Evolutionary conservation across 2,888 invertebrate genomes (phyloP), one percentile per base, ranked within the genome.

Genomic region (Drosophila percnosoma): DNA sequence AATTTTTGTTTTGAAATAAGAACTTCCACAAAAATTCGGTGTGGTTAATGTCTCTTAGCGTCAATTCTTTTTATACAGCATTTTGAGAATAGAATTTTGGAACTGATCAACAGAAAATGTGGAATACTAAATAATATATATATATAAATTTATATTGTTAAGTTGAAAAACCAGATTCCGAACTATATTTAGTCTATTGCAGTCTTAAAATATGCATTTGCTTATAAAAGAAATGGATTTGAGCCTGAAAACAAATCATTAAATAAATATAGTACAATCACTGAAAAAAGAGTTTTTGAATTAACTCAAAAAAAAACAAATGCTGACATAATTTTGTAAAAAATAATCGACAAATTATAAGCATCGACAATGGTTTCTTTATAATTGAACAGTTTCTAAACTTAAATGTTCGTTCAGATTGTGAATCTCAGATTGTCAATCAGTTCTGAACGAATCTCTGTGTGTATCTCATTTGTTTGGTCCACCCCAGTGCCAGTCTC

Each of bases 401-500:
- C 15, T 45, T 13, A 13, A 45, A 42, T 2, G 4, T 4, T 13
- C 13, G 13, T 24, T 18, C 1, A 27, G 27, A 27, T 21, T 49
- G 49, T 11, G 27, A 4, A 48, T 27, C n/a, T 10, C 38, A n/a
- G 38, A n/a, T 8, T 40, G 18, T 7, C 36, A 38, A 27, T 34
- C 18, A 27, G 3, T 11, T 27, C 18, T 27, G 13, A 54, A 11
- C 4, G 2, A 5, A 11, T 7, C 21, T 33, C n/a, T 13, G 31
- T 40, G 57, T 31, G 18, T 49, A 33, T 24, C 31, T 24, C 4
- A n/a, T 48, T 40, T 24, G 15, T 33, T 48, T 67, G 64, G 59
- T 64, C n/a, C 73, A 73, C 48, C 60, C 70, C 6, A 55, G 57
- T 57, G 18, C n/a, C 29, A 29, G 38, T 48, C 60, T 31, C 15